Percentiles rank a stretch among this genome's conserved stretches.
Evolutionary conservation across 2,113 vertebrate genomes (phyloP).

Genomic region (Antechinus flavipes): DNA sequence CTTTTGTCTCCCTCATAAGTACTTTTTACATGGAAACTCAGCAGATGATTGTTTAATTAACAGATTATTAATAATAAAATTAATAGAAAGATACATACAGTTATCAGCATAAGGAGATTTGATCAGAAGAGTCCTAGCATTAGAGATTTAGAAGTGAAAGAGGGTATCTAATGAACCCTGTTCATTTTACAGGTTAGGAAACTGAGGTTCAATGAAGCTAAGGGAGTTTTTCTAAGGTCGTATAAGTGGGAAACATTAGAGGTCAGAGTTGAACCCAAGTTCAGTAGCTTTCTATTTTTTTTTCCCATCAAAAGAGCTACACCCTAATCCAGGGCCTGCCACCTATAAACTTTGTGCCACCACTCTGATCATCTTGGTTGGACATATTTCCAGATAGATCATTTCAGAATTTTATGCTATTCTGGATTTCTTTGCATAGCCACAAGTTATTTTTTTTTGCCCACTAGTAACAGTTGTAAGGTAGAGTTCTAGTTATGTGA

Average conservation of each 20-base stretch:
- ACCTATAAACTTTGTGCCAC: too few species aligned
- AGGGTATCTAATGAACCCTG: not conserved
- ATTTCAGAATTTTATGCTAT: not conserved
- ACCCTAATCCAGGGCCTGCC: too few species aligned
- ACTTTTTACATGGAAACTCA: not conserved
- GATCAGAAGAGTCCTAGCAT: not conserved
- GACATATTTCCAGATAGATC: not conserved
- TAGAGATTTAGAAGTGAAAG: not conserved
- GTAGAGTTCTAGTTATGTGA: not conserved
- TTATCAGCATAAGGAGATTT: not conserved
- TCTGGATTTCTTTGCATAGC: not conserved
- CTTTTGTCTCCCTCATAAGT: not conserved
- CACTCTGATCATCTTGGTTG: not conserved
- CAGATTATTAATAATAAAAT: not conserved
- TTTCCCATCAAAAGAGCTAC: too few species aligned
- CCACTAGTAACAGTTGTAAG: not conserved
- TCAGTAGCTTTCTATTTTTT: not conserved
- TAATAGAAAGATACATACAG: not conserved
- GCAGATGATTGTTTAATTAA: not conserved
- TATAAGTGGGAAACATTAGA: not conserved
- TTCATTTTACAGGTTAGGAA: not conserved
- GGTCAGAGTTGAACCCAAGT: not conserved
- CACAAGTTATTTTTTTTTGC: not conserved
- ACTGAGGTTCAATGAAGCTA: not conserved
- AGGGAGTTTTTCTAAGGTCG: not conserved